Conservation (phyloP, 2,797 vertebrate species). For the Sebastiscus tertius region DNA sequence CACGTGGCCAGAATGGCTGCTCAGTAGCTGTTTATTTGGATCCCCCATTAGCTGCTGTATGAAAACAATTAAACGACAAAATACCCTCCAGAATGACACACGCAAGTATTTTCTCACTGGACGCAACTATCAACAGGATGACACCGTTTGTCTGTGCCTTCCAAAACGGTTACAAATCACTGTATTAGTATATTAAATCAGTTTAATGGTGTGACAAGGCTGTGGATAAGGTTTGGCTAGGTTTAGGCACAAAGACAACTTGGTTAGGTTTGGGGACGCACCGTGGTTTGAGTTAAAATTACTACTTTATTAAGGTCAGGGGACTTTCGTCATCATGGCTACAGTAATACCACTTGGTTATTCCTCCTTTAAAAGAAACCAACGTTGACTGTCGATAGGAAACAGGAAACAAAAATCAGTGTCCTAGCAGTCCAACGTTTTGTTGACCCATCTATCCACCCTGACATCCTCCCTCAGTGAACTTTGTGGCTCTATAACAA, state of each 20-base stretch:
- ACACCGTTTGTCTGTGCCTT: background rate
- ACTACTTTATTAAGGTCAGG: background rate
- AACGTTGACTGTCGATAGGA: background rate
- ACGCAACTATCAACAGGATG: background rate
- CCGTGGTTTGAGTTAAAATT: background rate
- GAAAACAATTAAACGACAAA: background rate
- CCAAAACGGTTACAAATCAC: background rate
- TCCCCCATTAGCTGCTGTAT: background rate
- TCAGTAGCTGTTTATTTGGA: background rate
- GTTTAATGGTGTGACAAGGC: background rate
- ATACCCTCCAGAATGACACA: background rate
- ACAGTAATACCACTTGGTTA: background rate
- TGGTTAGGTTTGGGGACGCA: background rate
- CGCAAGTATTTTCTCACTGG: background rate
- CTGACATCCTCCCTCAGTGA: too few relatives aligned
- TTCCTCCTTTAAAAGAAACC: background rate
- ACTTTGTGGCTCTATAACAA: background rate
- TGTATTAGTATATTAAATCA: background rate
- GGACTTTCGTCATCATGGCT: too few relatives aligned
- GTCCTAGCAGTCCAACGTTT: background rate
- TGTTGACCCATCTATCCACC: background rate
- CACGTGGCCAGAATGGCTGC: background rate
- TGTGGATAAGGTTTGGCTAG: background rate
- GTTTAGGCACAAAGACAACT: background rate
- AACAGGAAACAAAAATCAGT: background rate